phyloP scores from a whole-genome alignment of 2,797 vertebrate genomes.

The Phoebastria nigripes region DNA sequence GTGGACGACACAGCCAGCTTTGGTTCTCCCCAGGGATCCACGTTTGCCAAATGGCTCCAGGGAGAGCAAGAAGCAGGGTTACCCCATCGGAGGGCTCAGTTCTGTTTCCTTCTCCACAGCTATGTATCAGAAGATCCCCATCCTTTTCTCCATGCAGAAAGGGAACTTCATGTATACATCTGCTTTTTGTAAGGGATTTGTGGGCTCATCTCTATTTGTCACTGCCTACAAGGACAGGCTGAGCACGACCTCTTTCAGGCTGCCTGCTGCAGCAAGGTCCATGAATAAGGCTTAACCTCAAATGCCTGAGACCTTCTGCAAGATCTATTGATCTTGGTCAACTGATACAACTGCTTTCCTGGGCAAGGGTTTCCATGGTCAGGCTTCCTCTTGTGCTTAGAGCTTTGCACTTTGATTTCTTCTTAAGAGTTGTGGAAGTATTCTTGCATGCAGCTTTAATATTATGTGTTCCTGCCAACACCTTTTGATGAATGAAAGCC shows the following conservation, averaged over 20 bases:
- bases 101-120: not conserved
- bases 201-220: not conserved
- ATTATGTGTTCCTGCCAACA: constrained; percentile 8
- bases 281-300: not conserved
- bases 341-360: not conserved
- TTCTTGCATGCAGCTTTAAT: not conserved
- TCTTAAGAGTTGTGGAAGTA: not conserved
- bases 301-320: not conserved
- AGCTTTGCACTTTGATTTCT: not conserved
- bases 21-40: not conserved
- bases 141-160: not conserved
- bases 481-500: constrained; percentile 44
- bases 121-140: not conserved
- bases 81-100: not conserved
- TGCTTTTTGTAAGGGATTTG: not conserved
- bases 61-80: not conserved
- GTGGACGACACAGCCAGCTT: rapidly evolving
- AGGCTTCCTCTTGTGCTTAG: not conserved
- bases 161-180: not conserved
- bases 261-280: not conserved
- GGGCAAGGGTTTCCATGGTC: not conserved
- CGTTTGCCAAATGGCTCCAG: not conserved
- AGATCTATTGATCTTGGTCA: not conserved
- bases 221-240: not conserved
- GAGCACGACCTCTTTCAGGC: not conserved